phyloP scores from a whole-genome alignment of 2,888 invertebrate genomes.

The Meloe dianella region DNA sequence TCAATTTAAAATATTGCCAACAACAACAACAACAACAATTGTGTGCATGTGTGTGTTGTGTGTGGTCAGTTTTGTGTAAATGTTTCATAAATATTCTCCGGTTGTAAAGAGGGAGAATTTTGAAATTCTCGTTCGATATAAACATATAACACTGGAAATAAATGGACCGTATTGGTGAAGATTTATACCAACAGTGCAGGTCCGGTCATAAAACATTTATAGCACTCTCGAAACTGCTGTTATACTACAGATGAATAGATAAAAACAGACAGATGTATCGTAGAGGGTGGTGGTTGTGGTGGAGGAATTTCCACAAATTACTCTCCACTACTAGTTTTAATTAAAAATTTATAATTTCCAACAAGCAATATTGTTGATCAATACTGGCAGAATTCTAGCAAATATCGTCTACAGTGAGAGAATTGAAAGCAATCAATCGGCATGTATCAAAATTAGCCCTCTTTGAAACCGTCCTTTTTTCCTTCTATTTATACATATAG shows the following conservation, averaged over 20 bases:
- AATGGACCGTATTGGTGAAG: constrained; percentile 49
- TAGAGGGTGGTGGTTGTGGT: too few relatives aligned
- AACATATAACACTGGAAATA: constrained; percentile 49
- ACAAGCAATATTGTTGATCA: not conserved
- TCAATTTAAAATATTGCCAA: constrained; percentile 2
- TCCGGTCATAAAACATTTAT: constrained; percentile 45
- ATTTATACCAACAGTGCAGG: constrained; percentile 46
- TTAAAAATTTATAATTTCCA: not conserved
- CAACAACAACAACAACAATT: not conserved
- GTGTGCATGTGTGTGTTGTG: too few relatives aligned
- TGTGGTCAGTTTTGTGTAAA: not conserved
- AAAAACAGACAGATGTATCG: too few relatives aligned
- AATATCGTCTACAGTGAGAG: not conserved
- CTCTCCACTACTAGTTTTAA: not conserved
- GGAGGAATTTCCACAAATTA: too few relatives aligned
- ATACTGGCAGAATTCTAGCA: not conserved
- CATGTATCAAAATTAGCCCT: constrained; percentile 40
- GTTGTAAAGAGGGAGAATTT: too few relatives aligned
- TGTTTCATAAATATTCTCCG: too few relatives aligned
- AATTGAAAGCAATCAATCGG: constrained; percentile 25
- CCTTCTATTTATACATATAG: too few relatives aligned
- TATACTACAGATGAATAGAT: not conserved
- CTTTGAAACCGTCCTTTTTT: constrained; percentile 29
- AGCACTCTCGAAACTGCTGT: constrained; percentile 19
- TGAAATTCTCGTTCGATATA: constrained; percentile 33